phyloP scores from a whole-genome alignment of 2,113 vertebrate genomes.

The Oreochromis aureus region DNA sequence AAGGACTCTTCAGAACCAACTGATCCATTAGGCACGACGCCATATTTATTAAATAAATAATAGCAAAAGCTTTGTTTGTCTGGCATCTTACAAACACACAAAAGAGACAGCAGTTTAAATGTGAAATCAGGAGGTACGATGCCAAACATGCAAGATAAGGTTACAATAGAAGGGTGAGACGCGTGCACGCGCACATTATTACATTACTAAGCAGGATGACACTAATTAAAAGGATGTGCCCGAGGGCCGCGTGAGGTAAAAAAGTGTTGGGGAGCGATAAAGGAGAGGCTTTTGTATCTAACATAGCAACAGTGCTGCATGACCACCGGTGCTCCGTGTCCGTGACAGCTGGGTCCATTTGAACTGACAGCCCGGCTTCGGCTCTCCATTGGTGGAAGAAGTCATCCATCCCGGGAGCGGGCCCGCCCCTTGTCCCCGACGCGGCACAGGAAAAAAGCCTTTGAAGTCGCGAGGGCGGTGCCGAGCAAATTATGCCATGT shows the following conservation, averaged over 20 bases:
- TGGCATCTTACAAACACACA: neutral
- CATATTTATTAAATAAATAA: neutral
- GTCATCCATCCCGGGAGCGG: slow-evolving; percentile 27
- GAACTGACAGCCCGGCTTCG: neutral
- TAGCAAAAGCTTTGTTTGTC: neutral
- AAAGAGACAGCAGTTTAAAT: neutral
- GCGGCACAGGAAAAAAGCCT: slow-evolving; percentile 31
- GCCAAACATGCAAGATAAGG: neutral
- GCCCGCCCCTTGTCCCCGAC: slow-evolving; percentile 44
- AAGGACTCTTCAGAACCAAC: neutral
- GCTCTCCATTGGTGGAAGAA: slow-evolving; percentile 48
- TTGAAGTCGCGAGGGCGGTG: slow-evolving; percentile 53
- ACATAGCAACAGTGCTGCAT: slow-evolving; percentile 69
- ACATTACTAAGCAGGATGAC: neutral
- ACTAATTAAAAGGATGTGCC: neutral
- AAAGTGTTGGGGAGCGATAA: neutral
- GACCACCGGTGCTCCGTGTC: slow-evolving; percentile 44
- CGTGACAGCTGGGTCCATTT: slow-evolving; percentile 45
- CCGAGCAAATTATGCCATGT: slow-evolving; percentile 70
- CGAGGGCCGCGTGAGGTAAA: neutral
- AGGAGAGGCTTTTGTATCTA: slow-evolving; percentile 10
- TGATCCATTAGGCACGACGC: neutral
- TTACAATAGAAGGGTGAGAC: neutral
- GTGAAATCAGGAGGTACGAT: neutral
- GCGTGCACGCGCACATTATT: neutral